Percentiles rank a stretch among this genome's conserved stretches.
Evolutionary conservation across 2,113 vertebrate species (phyloP).

Genomic region (Riparia riparia): DNA sequence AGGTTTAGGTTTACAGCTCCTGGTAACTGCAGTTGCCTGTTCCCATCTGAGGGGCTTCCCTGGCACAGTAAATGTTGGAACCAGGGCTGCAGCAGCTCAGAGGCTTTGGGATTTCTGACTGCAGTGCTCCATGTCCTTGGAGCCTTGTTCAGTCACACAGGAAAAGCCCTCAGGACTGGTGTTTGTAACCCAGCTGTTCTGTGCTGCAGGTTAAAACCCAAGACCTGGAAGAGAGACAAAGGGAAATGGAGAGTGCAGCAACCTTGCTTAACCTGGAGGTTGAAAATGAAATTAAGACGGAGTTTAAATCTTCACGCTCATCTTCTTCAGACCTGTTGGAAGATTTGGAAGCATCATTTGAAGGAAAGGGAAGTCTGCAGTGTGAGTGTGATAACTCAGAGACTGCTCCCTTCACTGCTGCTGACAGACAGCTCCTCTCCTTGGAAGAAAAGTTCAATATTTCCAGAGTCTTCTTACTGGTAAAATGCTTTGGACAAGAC

Average conservation of each 20-base stretch:
- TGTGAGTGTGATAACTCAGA: conserved; percentile 47
- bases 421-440: background rate
- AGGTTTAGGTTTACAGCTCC: background rate
- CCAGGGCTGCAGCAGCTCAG: background rate
- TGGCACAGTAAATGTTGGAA: background rate
- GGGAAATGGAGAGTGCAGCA: conserved; percentile 74
- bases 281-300: conserved; percentile 75
- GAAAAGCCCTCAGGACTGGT: background rate
- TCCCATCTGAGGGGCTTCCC: background rate
- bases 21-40: background rate
- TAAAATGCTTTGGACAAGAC: background rate
- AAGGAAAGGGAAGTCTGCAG: conserved; percentile 21
- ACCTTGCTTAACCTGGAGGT: conserved; percentile 74
- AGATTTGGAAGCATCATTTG: conserved; percentile 26
- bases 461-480: conserved; percentile 66
- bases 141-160: accelerated
- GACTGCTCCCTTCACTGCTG: conserved; percentile 34
- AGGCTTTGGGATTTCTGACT: background rate
- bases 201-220: conserved; percentile 70
- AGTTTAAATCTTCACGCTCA: conserved; percentile 63
- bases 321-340: conserved; percentile 9
- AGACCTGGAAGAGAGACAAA: conserved; percentile 69
- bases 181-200: background rate
- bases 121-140: background rate
- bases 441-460: conserved; percentile 65